phyloP scores from a whole-genome alignment of 2,888 invertebrate species.

The Barypeithes pellucidus region DNA sequence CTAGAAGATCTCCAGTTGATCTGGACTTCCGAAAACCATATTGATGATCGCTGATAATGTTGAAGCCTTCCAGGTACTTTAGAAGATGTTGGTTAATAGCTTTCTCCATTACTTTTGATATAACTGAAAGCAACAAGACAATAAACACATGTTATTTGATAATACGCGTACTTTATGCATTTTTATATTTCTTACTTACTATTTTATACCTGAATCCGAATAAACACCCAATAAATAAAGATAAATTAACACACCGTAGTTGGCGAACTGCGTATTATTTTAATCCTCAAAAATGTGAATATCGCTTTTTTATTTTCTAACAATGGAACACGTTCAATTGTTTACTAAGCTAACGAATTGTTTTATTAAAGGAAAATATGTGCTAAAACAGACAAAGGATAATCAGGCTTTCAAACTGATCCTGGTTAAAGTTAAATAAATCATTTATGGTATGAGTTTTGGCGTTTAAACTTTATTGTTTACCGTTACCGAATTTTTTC shows the following conservation, averaged over 20 bases:
- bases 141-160: no score
- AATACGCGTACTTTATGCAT: no score
- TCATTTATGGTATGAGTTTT: neutral
- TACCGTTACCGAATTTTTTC: no score
- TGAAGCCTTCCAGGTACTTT: no score
- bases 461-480: neutral
- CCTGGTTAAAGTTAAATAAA: neutral
- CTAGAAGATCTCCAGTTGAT: no score
- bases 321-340: neutral
- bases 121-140: no score
- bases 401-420: slow-evolving; percentile 2
- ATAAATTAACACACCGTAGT: neutral
- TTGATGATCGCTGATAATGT: no score
- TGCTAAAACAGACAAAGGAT: slow-evolving; percentile 4
- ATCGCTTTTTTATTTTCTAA: neutral
- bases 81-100: no score
- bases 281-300: neutral
- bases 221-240: neutral
- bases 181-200: no score
- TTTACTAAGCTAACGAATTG: neutral
- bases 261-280: neutral
- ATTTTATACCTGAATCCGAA: no score
- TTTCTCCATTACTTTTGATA: no score
- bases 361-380: slow-evolving; percentile 4
- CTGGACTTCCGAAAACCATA: no score